Conservation (phyloP, 2,113 vertebrate genomes). For the Pampusana beccarii region DNA sequence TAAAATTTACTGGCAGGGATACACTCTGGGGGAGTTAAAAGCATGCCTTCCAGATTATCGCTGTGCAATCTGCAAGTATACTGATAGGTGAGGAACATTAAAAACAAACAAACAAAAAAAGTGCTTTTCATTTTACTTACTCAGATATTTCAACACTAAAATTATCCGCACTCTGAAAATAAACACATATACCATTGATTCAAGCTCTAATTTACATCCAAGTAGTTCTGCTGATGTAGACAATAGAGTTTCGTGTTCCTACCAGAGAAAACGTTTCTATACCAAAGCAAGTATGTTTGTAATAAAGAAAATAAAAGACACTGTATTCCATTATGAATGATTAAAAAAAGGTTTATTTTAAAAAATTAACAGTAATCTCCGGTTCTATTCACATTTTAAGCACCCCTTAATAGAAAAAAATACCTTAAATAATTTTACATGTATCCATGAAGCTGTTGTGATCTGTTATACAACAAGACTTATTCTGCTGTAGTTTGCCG, state of each 20-base stretch:
- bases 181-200: not conserved
- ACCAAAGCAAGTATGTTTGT: not conserved
- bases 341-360: not conserved
- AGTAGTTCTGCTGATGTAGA: not conserved
- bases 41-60: not conserved
- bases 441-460: not conserved
- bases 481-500: not conserved
- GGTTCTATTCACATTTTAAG: not conserved
- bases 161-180: not conserved
- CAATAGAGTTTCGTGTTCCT: not conserved
- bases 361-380: not conserved
- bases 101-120: not conserved
- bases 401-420: not conserved
- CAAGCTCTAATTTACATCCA: not conserved
- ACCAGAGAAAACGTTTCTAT: not conserved
- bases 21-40: not conserved
- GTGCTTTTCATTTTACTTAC: not conserved
- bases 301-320: not conserved
- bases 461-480: not conserved
- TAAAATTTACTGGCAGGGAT: not conserved
- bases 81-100: not conserved
- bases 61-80: not conserved
- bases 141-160: not conserved
- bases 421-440: not conserved
- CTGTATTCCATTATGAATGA: not conserved